Evolutionary conservation across 2,797 vertebrate genomes (phyloP), one percentile per base, ranked within the genome.

Genomic region (Spheniscus humboldti): DNA sequence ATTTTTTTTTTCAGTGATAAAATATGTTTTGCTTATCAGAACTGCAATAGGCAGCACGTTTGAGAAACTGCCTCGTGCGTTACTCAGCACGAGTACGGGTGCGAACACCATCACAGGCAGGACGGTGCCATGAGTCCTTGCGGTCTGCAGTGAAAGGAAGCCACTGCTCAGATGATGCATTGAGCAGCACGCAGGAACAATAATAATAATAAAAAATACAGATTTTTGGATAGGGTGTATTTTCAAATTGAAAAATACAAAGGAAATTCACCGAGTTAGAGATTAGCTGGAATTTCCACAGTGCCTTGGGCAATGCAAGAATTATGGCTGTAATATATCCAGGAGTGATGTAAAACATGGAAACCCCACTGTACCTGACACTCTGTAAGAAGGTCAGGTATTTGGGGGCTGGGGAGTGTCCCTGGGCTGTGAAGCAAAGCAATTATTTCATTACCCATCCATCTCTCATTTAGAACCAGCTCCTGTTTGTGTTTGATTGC

Each of bases 401-500:
- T 89, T 86, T 52, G 92, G 92, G 94, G 87, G 95, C 92, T 86
- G 96, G 94, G 77, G 92, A 95, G 88, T 85, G 93, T 92, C 95
- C 94, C 94, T 17, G 86, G 67, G 81, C 95, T 94, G 92, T 10
- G 8, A 52, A 77, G 93, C 82, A 31, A 67, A 23, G 94, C 96
- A 97, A 96, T 97, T 97, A 97, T 97, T 97, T 97, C 96, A 97
- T 97, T 97, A 97, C 94, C 76, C 95, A 69, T 89, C 92, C 94
- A 78, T 5, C 79, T 31, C 96, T 96, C 95, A 96, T 97, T 96
- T 94, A 94, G 96, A 88, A 75, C 8, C 96, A 96, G 96, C 96
- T 95, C 95, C 94, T 96, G 96, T 97, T 97, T 96, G 96, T 96
- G 96, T 97, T 96, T 97, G 96, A 97, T 97, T 97, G 96, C 96